phyloP scores from a whole-genome alignment of 2,113 vertebrate genomes.

The Forbesichthys papilliferus region DNA sequence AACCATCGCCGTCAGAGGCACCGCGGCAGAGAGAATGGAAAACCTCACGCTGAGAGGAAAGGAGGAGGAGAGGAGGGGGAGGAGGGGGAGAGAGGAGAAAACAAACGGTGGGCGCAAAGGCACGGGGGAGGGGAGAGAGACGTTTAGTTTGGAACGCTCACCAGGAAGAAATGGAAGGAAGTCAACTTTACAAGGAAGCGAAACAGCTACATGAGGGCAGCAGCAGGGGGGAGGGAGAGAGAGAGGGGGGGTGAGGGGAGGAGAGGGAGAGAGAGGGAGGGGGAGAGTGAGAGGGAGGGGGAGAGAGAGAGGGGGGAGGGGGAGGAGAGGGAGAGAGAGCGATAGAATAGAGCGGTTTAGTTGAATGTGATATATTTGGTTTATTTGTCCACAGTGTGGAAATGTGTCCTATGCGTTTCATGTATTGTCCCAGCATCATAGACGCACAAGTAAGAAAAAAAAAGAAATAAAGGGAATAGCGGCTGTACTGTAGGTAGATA shows the following conservation, averaged over 20 bases:
- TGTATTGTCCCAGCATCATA: no score
- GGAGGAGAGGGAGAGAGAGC: constrained; percentile 30
- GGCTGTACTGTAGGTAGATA: no score
- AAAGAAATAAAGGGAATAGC: no score
- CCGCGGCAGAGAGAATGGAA: constrained; percentile 42
- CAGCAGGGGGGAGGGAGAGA: not conserved
- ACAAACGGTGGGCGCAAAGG: no score
- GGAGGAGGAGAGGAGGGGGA: constrained; percentile 17
- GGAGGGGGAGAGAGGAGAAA: not conserved
- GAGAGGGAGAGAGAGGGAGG: constrained; percentile 14
- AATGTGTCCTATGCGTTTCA: no score
- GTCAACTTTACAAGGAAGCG: constrained; percentile 21
- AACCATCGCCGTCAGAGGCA: constrained; percentile 21
- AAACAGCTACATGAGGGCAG: not conserved
- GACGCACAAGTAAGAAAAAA: no score
- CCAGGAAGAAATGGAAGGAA: constrained; percentile 25
- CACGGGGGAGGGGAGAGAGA: constrained; percentile 2
- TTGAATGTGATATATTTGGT: not conserved
- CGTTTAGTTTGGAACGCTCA: constrained; percentile 41
- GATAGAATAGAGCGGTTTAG: not conserved
- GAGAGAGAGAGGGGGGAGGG: not conserved
- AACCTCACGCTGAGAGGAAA: constrained; percentile 49
- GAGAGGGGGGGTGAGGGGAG: constrained; percentile 5
- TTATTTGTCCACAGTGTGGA: no score
- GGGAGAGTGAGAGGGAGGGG: not conserved